Evolutionary conservation across 2,888 invertebrate species (phyloP), one percentile per base, ranked within the genome.

Genomic region (Leucophenga maculata): DNA sequence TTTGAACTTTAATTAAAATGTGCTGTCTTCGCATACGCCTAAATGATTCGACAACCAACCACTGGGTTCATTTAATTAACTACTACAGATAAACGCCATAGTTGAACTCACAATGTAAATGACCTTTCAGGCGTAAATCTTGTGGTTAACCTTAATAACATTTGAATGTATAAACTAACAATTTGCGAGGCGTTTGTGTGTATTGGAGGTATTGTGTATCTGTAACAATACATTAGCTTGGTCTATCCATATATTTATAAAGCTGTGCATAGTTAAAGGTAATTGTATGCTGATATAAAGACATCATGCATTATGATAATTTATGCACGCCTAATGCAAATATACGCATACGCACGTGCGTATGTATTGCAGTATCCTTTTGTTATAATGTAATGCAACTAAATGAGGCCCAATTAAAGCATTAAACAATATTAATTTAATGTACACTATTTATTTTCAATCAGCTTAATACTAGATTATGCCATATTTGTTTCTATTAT

Each of bases 81-180:
- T 50, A 50, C 39, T 39, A 39, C 8, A 39, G 39, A 39, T 11
- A 39, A 4, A n/a, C n/a, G 6, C 48, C 13, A 48, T 16, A 48
- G 48, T 48, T 13, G 6, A 13, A 48, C 48, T 48, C 11, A n/a
- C 11, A 9, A 57, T n/a, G 13, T 26, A 60, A 60, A 13, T 60
- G 60, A 44, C 60, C 60, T 60, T 57, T 57, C 39, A 18, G 16
- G 60, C 44, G 44, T 44, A 39, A 60, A 60, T 60, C 60, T 60
- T 20, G n/a, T 20, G 39, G 60, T 60, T 60, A 60, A 60, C 60
- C 60, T 44, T 32, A 60, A 39, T 44, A 60, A 31, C 26, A 57
- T 39, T 44, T n/a, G n/a, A 50, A 60, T 11, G n/a, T 20, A 44
- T 39, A 60, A 60, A 60, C 16, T 60, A 18, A 44, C 39, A 9